Percentiles rank a stretch among this genome's conserved stretches.
Conservation (phyloP, 2,797 vertebrate species). For the Macropodus opercularis region DNA sequence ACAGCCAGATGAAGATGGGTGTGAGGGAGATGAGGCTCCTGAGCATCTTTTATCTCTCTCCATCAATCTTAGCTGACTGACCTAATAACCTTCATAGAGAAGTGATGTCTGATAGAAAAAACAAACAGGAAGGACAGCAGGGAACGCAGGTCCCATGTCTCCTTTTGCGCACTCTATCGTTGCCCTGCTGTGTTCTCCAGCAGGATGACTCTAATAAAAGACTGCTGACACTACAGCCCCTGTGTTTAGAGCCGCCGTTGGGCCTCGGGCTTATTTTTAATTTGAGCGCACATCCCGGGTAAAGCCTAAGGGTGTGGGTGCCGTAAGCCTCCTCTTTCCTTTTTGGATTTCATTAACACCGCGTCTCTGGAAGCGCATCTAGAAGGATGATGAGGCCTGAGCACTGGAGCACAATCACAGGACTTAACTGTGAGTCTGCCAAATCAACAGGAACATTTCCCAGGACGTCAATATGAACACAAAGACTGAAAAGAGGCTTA, state of each 20-base stretch:
- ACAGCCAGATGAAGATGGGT: constrained; percentile 71
- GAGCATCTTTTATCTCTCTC: constrained; percentile 64
- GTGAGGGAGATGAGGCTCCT: constrained; percentile 65
- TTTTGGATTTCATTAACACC: constrained; percentile 62
- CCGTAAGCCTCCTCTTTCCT: constrained; percentile 52
- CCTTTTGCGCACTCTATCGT: constrained; percentile 26
- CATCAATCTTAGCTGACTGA: constrained; percentile 65
- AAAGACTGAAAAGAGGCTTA: constrained; percentile 43
- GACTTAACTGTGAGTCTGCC: constrained; percentile 33
- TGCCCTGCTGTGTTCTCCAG: constrained; percentile 57
- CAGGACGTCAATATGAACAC: constrained; percentile 42
- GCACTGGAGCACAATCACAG: constrained; percentile 42
- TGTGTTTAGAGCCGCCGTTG: constrained; percentile 54
- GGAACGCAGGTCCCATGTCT: constrained; percentile 30
- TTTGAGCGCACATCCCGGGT: constrained; percentile 65
- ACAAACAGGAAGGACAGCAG: constrained; percentile 41
- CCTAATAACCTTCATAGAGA: constrained; percentile 72
- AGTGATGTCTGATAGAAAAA: constrained; percentile 52
- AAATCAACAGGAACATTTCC: constrained; percentile 53
- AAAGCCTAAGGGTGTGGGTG: constrained; percentile 67
- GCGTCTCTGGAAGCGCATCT: constrained; percentile 45
- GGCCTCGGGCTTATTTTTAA: constrained; percentile 75
- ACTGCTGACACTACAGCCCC: constrained; percentile 75
- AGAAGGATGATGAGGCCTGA: constrained; percentile 44
- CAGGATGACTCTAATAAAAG: constrained; percentile 73